phyloP scores from a whole-genome alignment of 2,113 vertebrate species.

The Pao palembangensis region DNA sequence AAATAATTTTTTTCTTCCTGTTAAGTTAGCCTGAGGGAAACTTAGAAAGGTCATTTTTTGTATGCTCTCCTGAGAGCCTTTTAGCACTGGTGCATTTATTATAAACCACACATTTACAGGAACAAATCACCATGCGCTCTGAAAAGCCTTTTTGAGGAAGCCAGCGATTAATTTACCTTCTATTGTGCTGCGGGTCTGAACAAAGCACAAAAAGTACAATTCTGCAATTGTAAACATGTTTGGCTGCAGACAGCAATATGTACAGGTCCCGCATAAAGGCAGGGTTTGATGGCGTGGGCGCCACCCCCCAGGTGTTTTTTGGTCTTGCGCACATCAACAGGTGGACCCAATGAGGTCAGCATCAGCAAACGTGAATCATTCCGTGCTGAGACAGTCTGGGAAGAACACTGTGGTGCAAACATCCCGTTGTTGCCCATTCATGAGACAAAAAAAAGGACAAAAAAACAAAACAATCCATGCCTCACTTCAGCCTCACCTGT shows the following conservation, averaged over 20 bases:
- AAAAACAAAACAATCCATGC: constrained; percentile 48
- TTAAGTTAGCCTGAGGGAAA: constrained; percentile 27
- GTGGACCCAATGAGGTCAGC: constrained; percentile 25
- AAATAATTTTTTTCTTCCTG: constrained; percentile 43
- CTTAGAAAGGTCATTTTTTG: constrained; percentile 7
- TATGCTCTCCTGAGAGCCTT: constrained; percentile 26
- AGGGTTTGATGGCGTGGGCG: neutral
- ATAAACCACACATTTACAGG: constrained; percentile 35
- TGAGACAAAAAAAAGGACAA: constrained; percentile 32
- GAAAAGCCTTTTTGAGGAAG: constrained; percentile 20
- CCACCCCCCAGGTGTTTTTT: constrained; percentile 2
- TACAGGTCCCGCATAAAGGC: constrained; percentile 38
- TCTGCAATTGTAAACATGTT: constrained; percentile 54
- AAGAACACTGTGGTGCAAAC: constrained; percentile 65
- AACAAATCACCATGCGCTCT: constrained; percentile 30
- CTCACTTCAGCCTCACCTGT: constrained; percentile 44
- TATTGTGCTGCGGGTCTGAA: constrained; percentile 60
- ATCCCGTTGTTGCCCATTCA: constrained; percentile 43
- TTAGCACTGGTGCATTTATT: constrained; percentile 30
- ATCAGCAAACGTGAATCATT: constrained; percentile 39
- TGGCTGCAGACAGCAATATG: constrained; percentile 65
- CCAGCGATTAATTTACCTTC: constrained; percentile 37
- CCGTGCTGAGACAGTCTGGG: constrained; percentile 30
- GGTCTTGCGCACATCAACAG: constrained; percentile 15
- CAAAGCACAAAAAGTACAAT: constrained; percentile 68